Evolutionary conservation across 1,140 invertebrate genomes (phyloP).

Genomic region (Cyrtorhinus lividipennis): DNA sequence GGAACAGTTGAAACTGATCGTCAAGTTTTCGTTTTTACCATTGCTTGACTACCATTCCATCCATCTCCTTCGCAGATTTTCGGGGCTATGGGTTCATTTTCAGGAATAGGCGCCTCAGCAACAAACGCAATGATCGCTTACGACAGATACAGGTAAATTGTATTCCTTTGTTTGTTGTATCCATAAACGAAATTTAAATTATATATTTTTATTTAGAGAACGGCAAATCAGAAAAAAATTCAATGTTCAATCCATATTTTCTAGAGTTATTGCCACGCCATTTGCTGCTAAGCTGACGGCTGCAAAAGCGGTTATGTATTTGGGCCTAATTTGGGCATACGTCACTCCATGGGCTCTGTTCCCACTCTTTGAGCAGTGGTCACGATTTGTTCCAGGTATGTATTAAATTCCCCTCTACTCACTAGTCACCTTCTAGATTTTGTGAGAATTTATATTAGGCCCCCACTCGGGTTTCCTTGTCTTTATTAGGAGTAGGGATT

Average conservation of each 20-base stretch:
- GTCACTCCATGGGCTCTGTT: conserved; percentile 62
- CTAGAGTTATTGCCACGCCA: conserved; percentile 64
- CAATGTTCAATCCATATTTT: conserved; percentile 1
- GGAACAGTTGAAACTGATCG: no score
- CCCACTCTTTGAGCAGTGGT: conserved; percentile 64
- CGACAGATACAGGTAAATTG: conserved; percentile 44
- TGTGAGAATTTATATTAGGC: no score
- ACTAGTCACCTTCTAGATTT: no score
- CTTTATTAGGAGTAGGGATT: no score
- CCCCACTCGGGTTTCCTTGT: no score
- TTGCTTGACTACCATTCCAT: no score
- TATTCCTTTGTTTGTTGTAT: background rate
- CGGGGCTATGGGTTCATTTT: conserved; percentile 55
- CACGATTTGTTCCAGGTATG: conserved; percentile 58
- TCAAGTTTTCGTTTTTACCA: no score
- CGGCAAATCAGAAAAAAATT: no score
- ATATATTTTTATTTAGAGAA: no score
- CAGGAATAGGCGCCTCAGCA: conserved; percentile 61
- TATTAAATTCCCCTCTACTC: conserved; percentile 26
- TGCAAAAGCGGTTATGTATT: conserved; percentile 57
- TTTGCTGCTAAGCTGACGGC: conserved; percentile 61
- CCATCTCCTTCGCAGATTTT: conserved; percentile 49
- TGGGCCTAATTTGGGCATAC: conserved; percentile 58
- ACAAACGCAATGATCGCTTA: conserved; percentile 65
- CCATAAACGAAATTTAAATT: no score